phyloP scores from a whole-genome alignment of 37 sponge, comb jelly and placozoan genomes.

The Chondrosia reniformis region DNA sequence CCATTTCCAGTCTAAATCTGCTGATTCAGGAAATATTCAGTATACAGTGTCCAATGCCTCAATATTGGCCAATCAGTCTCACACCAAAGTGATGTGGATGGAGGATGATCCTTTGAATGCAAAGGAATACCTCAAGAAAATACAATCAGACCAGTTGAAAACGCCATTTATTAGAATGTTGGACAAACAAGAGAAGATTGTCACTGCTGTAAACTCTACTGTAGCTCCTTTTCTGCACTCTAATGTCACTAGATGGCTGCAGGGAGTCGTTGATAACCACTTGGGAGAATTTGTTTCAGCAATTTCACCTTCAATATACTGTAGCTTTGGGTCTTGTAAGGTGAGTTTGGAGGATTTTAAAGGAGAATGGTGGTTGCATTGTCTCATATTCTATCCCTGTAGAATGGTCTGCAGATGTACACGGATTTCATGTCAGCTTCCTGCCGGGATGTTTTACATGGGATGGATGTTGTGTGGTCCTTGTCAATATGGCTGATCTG shows the following conservation, averaged over 20 bases:
- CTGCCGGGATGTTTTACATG: constrained; percentile 50
- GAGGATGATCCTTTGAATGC: too few relatives aligned
- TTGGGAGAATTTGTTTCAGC: not conserved
- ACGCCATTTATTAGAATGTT: too few relatives aligned
- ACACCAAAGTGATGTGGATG: too few relatives aligned
- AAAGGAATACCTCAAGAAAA: too few relatives aligned
- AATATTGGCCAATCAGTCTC: too few relatives aligned
- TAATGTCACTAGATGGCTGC: not conserved
- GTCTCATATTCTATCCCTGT: too few relatives aligned
- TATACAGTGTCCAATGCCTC: too few relatives aligned
- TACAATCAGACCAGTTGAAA: too few relatives aligned
- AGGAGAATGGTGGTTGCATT: not conserved
- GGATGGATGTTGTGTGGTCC: constrained; percentile 67
- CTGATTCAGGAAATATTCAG: too few relatives aligned
- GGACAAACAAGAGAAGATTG: not conserved
- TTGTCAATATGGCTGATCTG: too few relatives aligned
- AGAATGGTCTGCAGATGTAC: not conserved
- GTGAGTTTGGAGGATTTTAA: not conserved
- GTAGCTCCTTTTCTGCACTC: not conserved
- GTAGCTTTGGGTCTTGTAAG: not conserved
- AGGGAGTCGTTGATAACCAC: too few relatives aligned
- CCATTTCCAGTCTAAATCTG: too few relatives aligned
- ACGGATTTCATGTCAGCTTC: constrained; percentile 30
- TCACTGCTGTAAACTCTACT: not conserved
- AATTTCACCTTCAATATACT: not conserved